Base-by-base conservation (phyloP, 2,113 vertebrate genomes). In the Zosterops hypoxanthus region DNA sequence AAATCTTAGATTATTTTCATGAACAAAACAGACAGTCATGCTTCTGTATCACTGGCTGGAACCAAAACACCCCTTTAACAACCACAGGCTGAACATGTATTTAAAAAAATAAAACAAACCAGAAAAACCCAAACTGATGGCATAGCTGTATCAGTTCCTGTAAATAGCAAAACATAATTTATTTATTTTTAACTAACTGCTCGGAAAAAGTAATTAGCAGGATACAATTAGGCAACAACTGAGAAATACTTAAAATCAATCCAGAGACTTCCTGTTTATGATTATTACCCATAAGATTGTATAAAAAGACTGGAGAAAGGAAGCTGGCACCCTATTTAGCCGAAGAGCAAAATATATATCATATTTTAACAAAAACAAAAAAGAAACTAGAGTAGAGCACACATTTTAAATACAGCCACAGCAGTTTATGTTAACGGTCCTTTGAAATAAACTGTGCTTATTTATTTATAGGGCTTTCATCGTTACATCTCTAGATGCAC, bases 211-310 rank as follows among this genome's bases (percentile, higher is more conserved):
- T 92, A 94, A 95, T 75, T 97, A 95, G 65, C 53, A 72, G 86
- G 90, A 97, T 94, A 89, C 88, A 96, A 94, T 96, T 91, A 97
- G 73, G 73, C 75, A 94, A 95, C 63, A 95, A 97, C 88, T 92
- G 93, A 89, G 68, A 93, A 93, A 92, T 92, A 94, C 83, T 94
- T 96, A 96, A 90, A 60, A 96, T 91, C 57, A 94, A 95, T 53
- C 93, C 34, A 71, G 72, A 82, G 60, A 71, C 39, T 96, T 83
- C 80, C 94, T 93, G 66, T 87, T 92, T 85, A 72, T 34, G 41
- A 94, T 93, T 92, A 90, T 93, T 90, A 90, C 4, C 66, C 75
- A 31, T 25, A 91, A 55, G 70, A 76, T 71, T 31, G 21, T 66
- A 79, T 59, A 86, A 92, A 91, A 90, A 65, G 20, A 92, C 46